A percentile compares a stretch with the other conserved stretches of the same genome.
Evolutionary conservation across 2,113 vertebrate genomes (phyloP).

Genomic region (Xiphophorus couchianus): DNA sequence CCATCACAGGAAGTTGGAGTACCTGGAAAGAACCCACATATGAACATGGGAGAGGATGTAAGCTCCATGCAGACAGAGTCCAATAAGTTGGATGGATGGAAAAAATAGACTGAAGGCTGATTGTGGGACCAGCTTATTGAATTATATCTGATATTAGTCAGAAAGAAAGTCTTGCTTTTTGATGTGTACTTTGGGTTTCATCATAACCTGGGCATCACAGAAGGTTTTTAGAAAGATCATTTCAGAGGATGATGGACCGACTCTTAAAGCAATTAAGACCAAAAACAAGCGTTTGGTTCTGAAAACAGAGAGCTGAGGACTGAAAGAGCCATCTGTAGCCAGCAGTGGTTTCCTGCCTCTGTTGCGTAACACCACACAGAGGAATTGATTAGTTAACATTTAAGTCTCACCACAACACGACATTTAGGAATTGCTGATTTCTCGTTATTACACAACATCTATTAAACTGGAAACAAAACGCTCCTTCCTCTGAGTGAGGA

Average conservation of each 20-base stretch:
- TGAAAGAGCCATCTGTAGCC: not conserved
- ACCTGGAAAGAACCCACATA: too few relatives aligned
- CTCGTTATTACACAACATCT: conserved; percentile 30
- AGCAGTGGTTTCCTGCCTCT: not conserved
- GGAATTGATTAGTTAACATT: conserved; percentile 47
- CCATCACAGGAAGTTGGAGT: too few relatives aligned
- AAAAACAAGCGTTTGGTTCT: not conserved
- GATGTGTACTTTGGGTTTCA: not conserved
- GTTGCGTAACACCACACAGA: not conserved
- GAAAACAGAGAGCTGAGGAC: not conserved
- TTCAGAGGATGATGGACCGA: not conserved
- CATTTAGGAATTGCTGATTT: conserved; percentile 21
- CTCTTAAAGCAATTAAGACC: not conserved
- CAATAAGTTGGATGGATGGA: not conserved
- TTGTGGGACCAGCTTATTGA: not conserved
- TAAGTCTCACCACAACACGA: conserved; percentile 1
- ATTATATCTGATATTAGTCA: not conserved
- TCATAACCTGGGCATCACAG: not conserved
- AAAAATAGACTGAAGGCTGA: too few relatives aligned
- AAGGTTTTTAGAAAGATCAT: not conserved
- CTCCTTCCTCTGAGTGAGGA: conserved; percentile 22
- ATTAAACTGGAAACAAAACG: conserved; percentile 17
- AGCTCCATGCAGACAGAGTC: too few relatives aligned
- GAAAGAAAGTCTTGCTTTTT: not conserved
- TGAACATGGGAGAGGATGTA: too few relatives aligned